Base-by-base conservation (phyloP, 1,140 invertebrate genomes). In the Dendroctonus ponderosae region DNA sequence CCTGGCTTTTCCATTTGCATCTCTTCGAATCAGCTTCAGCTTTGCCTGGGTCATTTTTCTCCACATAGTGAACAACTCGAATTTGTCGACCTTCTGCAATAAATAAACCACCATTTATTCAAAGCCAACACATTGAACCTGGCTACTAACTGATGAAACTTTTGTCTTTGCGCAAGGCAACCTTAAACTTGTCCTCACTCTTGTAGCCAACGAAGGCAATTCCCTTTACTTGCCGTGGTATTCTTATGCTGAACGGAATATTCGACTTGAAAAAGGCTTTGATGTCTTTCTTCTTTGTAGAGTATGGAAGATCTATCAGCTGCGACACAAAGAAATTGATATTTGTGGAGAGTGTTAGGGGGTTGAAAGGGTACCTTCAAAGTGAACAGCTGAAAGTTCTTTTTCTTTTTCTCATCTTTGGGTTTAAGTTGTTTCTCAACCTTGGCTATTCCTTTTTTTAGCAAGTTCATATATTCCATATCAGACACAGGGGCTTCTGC, bases 171-270 rank as follows among this genome's bases (percentile, higher is more conserved):
- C 84, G 81, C 67, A 98, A 79, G 5, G 91, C 94, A 75, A 92
- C 88, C 38, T 89, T 89, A 74, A 92, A 82, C 66, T 92, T 88
- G 68, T 87, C 88, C 74, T 95, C 90, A 2, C 87, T 89, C 78
- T 89, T 87, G 73, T 97, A 97, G 6, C 93, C 91, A 52, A 94
- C 89, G 83, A 91, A 97, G 40, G 93, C 94, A 69, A 97, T 90
- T n/a, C 92, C 91, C 75, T 88, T 86, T 5, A 89, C 80, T 73
- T 90, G 90, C 68, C 80, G 83, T 0, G 93, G 92, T 40, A 95
- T 78, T 67, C 93, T 83, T 62, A 97, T 88, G 37, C 90, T 91
- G 73, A 85, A 89, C 14, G 89, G 82, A 70, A 89, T 88, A 7
- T 94, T 72, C 0, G 93, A 91, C 70, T 86, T 85, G 65, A 97